Base-by-base conservation (phyloP, 2,888 invertebrate genomes). In the Dascillus cervinus region DNA sequence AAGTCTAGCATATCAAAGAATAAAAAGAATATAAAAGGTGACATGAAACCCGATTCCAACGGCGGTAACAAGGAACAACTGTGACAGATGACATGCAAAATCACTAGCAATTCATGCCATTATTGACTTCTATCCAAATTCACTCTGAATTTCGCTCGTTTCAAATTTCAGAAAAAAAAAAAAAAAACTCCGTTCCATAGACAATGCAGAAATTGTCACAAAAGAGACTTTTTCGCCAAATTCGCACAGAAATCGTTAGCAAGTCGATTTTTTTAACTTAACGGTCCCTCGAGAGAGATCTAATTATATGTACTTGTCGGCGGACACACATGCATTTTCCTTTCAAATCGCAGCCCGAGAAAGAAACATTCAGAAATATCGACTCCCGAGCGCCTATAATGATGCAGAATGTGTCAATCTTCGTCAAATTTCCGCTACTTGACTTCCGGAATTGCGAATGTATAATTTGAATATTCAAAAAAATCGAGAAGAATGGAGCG, bases 401-500 rank as follows among this genome's bases (percentile, higher is more conserved):
- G 36, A 42, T 29, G n/a, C 33, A 29, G 12, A 40, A 43, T 38
- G 33, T 37, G 43, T 43, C 43, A 43, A 43, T 43, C 43, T 40
- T 35, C 29, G 38, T 40, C 40, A 39, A 35, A 30, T 43, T 43
- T 43, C 43, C 43, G 43, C 43, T 37, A 43, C 43, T 43, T 43
- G 37, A 43, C 43, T 43, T 43, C 43, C 43, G 43, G 40, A 37
- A 37, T 37, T n/a, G n/a, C n/a, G n/a, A n/a, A n/a, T n/a, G n/a
- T n/a, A 33, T 23, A 31, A 39, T 30, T 25, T 27, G 37, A 41
- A 41, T 41, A 43, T 39, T 34, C 39, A 39, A 35, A 39, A 39
- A 30, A 13, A 39, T 32, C n/a, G n/a, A 39, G 32, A 31, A 34
- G 32, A 17, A 12, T 11, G 14, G 11, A 29, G 11, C 23, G 27